Conservation (phyloP, 2,888 invertebrate genomes). For the Cryptophagus acutangulus region DNA sequence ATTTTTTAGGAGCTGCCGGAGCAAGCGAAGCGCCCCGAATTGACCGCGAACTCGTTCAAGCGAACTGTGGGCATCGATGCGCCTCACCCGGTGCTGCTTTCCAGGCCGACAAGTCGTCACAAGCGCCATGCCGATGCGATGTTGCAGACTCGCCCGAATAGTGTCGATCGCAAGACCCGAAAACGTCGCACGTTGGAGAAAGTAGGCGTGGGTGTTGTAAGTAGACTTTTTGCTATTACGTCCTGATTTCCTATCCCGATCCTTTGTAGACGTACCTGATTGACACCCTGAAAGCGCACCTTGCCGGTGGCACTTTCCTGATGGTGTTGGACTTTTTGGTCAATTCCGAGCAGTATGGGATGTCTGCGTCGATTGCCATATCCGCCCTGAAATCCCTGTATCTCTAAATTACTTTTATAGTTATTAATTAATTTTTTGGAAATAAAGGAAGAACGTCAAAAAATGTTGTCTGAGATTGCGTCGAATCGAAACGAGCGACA, state of each 20-base stretch:
- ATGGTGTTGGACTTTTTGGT: no score
- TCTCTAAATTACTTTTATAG: no score
- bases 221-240: no score
- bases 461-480: constrained; percentile 70
- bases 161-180: constrained; percentile 43
- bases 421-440: no score
- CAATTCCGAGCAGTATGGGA: no score
- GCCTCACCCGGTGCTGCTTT: constrained; percentile 17
- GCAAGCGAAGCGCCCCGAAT: constrained; percentile 30
- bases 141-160: constrained; percentile 24
- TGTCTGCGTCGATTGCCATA: no score
- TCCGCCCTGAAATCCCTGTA: no score
- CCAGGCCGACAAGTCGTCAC: constrained; percentile 37
- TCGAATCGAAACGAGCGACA: constrained; percentile 60
- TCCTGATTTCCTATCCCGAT: no score
- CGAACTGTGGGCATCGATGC: constrained; percentile 29
- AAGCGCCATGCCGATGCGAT: constrained; percentile 41
- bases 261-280: no score
- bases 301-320: no score
- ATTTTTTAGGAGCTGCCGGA: constrained; percentile 47
- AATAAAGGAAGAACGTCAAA: constrained; percentile 69
- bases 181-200: constrained; percentile 61
- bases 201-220: constrained; percentile 58
- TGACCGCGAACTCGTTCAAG: constrained; percentile 38
- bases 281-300: no score